Percentiles rank a stretch among this genome's conserved stretches.
These are phyloP conservation scores for Hoplodrina blanda DNA, from an alignment of 2,888 invertebrate genomes.

Conservation along the genomic window DNA sequence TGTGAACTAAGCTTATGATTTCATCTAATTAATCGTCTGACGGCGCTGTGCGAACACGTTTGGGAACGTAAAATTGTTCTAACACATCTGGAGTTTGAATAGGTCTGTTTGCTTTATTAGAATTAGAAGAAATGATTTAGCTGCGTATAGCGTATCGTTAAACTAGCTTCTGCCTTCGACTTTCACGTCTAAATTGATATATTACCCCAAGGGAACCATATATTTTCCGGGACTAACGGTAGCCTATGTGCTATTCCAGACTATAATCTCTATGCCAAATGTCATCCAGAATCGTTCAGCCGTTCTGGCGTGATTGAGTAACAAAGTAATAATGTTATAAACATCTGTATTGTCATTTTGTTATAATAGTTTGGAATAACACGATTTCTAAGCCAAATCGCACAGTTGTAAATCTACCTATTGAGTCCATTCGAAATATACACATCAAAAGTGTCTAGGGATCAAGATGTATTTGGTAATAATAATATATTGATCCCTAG, in stretches of 20 bases:
- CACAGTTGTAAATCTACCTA: not conserved
- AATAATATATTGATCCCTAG: too few relatives aligned
- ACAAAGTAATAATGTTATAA: not conserved
- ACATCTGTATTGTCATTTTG: not conserved
- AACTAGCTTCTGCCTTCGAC: too few relatives aligned
- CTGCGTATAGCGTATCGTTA: too few relatives aligned
- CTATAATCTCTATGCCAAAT: too few relatives aligned
- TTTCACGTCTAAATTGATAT: too few relatives aligned
- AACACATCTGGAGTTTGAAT: conserved; percentile 9
- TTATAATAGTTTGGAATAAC: not conserved
- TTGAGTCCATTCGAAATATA: conserved; percentile 5
- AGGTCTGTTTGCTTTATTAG: conserved; percentile 12
- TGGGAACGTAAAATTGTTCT: conserved; percentile 20
- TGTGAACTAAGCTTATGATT: conserved; percentile 64
- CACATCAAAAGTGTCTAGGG: too few relatives aligned
- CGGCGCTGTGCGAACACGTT: conserved; percentile 27
- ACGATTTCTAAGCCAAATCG: not conserved
- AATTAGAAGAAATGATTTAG: conserved; percentile 1
- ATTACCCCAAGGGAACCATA: too few relatives aligned
- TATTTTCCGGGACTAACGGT: too few relatives aligned
- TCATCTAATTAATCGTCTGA: conserved; percentile 64
- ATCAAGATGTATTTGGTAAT: too few relatives aligned
- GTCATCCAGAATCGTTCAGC: too few relatives aligned
- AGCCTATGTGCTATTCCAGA: too few relatives aligned
- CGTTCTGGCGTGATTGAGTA: too few relatives aligned